phyloP scores from a whole-genome alignment of 2,113 vertebrate species.

The Muscicapa adusta region DNA sequence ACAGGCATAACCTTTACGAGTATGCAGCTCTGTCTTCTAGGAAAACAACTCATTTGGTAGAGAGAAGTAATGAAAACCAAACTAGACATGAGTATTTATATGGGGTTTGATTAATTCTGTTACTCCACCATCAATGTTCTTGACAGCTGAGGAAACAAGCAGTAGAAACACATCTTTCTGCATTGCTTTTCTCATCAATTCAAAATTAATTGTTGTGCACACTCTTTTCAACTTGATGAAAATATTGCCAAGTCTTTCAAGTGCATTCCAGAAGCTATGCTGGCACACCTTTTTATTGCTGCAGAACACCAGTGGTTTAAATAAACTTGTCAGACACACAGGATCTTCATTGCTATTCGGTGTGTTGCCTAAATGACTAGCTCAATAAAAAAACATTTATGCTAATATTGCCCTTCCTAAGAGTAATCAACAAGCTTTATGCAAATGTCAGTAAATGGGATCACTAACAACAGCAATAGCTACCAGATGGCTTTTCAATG shows the following conservation, averaged over 20 bases:
- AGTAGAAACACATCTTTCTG: neutral
- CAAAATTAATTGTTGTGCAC: neutral
- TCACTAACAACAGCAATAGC: constrained; percentile 59
- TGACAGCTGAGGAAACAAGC: neutral
- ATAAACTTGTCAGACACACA: neutral
- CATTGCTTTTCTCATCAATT: neutral
- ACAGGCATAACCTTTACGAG: neutral
- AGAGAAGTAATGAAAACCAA: neutral
- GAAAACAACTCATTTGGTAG: neutral
- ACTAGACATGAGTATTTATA: neutral
- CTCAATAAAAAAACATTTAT: constrained; percentile 41
- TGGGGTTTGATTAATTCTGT: neutral
- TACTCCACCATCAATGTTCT: neutral
- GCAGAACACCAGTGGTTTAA: neutral
- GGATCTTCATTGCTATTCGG: neutral
- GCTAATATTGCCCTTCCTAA: constrained; percentile 57
- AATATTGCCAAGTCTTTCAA: neutral
- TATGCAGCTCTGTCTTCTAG: neutral
- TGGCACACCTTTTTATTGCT: neutral
- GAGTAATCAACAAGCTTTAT: constrained; percentile 56
- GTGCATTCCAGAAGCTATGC: neutral
- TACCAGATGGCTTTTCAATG: constrained; percentile 59
- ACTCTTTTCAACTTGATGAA: neutral
- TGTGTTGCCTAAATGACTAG: constrained; percentile 13
- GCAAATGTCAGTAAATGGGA: constrained; percentile 45